Evolutionary conservation across 2,888 invertebrate genomes (phyloP).

Genomic region (Sinohyriopsis cumingii): DNA sequence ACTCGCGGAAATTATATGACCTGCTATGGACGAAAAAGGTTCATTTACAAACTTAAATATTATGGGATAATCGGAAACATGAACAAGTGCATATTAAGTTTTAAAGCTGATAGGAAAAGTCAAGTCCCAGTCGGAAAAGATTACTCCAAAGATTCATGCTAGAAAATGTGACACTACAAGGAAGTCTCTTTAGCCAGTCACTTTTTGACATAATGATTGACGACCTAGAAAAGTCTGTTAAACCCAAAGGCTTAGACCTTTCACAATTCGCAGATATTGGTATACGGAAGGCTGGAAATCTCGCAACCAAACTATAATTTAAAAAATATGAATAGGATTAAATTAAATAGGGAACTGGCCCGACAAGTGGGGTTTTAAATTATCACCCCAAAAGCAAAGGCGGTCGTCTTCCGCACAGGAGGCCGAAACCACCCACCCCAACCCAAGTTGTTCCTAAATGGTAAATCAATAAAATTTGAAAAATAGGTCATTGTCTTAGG

Average conservation of each 20-base stretch:
- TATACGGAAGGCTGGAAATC: too few relatives aligned
- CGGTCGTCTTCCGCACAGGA: too few relatives aligned
- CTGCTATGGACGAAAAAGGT: background rate
- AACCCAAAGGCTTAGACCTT: too few relatives aligned
- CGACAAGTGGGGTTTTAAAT: too few relatives aligned
- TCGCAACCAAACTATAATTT: too few relatives aligned
- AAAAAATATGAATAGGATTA: too few relatives aligned
- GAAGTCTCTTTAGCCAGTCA: background rate
- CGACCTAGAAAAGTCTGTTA: background rate
- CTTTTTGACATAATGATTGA: constrained; percentile 3
- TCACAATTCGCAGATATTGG: too few relatives aligned
- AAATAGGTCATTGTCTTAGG: background rate
- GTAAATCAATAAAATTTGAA: too few relatives aligned
- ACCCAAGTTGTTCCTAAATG: too few relatives aligned
- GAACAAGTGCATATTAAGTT: background rate
- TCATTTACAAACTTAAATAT: background rate
- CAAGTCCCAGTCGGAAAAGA: constrained; percentile 1
- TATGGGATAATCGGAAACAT: constrained; percentile 1
- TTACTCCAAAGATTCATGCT: background rate
- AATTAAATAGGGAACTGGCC: too few relatives aligned
- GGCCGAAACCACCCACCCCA: too few relatives aligned
- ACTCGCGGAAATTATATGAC: constrained; percentile 2
- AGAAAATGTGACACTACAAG: constrained; percentile 6
- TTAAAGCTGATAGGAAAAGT: constrained; percentile 3
- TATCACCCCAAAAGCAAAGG: too few relatives aligned